Percentiles rank a stretch among this genome's conserved stretches.
Evolutionary conservation across 2,888 invertebrate genomes (phyloP).

Genomic region (Dryobotodes eremita): DNA sequence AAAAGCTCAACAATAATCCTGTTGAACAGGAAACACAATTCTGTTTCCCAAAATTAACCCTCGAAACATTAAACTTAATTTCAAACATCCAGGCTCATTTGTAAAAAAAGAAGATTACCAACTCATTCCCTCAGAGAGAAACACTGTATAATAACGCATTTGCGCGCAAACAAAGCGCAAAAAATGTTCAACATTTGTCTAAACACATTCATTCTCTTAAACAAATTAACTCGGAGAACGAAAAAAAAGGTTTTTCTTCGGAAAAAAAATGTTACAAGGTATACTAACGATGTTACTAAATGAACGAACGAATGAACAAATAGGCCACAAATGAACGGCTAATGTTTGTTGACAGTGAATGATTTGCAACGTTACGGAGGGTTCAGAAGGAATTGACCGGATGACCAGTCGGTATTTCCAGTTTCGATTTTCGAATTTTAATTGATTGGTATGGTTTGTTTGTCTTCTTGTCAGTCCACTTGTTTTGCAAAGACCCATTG

Average conservation of each 20-base stretch:
- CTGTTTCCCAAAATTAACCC: conserved; percentile 54
- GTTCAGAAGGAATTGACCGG: conserved; percentile 73
- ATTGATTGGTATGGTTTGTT: conserved; percentile 54
- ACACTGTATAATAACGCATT: conserved; percentile 70
- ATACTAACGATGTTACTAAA: conserved; percentile 78
- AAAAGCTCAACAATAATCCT: conserved; percentile 52
- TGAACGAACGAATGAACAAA: conserved; percentile 81
- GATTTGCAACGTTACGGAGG: conserved; percentile 77
- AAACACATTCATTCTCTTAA: conserved; percentile 80
- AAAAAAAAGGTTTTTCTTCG: conserved; percentile 69
- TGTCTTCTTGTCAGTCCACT: conserved; percentile 39
- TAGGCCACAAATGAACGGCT: conserved; percentile 78
- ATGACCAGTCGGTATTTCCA: conserved; percentile 58
- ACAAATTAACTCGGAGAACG: conserved; percentile 78
- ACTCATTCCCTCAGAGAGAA: conserved; percentile 62
- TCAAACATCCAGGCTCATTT: conserved; percentile 61
- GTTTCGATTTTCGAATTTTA: conserved; percentile 64
- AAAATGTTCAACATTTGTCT: conserved; percentile 75
- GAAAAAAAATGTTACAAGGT: conserved; percentile 65
- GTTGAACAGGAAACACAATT: conserved; percentile 53
- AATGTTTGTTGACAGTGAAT: conserved; percentile 81
- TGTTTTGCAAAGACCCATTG: not conserved
- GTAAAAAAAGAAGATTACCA: conserved; percentile 66
- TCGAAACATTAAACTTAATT: conserved; percentile 65
- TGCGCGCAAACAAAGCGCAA: conserved; percentile 72